These are phyloP conservation scores for Anomalospiza imberbis DNA, from an alignment of 2,797 vertebrate species.

Conservation along the genomic window DNA sequence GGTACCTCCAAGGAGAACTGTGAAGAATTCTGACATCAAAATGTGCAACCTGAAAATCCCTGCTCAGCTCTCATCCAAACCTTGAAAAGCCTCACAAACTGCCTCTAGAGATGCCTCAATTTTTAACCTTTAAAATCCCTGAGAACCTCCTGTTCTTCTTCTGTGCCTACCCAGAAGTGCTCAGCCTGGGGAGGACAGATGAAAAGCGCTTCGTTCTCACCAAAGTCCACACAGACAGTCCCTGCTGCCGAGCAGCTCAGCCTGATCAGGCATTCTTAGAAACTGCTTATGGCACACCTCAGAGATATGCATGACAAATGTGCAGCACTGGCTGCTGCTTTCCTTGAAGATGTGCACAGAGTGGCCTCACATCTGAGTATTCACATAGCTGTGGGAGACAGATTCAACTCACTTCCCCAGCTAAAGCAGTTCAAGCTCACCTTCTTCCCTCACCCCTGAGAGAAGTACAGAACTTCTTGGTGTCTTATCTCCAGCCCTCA, in stretches of 20 bases:
- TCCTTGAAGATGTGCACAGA: background rate
- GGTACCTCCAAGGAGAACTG: background rate
- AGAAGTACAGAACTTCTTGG: background rate
- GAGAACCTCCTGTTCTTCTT: background rate
- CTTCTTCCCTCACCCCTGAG: background rate
- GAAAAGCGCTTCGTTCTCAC: background rate
- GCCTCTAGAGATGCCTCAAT: background rate
- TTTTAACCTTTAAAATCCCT: background rate
- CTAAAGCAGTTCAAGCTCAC: background rate
- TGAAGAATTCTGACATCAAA: background rate
- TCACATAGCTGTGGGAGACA: background rate
- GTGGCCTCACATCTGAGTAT: background rate
- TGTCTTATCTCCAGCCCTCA: background rate
- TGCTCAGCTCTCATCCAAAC: background rate
- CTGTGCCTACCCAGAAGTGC: background rate
- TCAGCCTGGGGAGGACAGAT: background rate
- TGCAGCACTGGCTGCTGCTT: background rate
- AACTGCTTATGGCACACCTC: background rate
- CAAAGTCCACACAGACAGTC: background rate
- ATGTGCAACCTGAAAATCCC: background rate
- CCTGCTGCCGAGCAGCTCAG: background rate
- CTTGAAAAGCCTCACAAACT: background rate
- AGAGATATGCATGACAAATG: background rate
- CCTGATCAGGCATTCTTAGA: background rate
- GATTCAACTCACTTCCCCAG: background rate